Base-by-base conservation (phyloP, 2,113 vertebrate genomes). In the Ceyx melanurus region DNA sequence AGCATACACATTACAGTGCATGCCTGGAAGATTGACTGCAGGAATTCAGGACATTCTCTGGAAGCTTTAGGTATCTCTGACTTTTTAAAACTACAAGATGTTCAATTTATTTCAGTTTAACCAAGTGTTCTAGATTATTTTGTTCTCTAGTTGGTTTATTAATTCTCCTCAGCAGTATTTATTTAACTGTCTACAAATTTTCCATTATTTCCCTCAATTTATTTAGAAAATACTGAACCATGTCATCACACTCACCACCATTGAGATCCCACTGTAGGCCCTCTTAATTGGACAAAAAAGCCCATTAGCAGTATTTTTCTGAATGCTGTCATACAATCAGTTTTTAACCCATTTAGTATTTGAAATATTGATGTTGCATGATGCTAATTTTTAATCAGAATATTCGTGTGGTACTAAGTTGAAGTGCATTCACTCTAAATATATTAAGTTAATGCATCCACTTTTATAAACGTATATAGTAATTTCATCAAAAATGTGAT, bases 401-500 rank as follows among this genome's bases (percentile, higher is more conserved):
- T 88, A 67, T 95, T 93, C 50, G 43, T 88, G 56, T 66, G 42
- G 13, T 85, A 85, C 75, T 87, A 81, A 83, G 37, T 20, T 94
- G 79, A 95, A 94, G 64, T 86, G 60, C 33, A 86, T 93, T 91
- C 64, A 86, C 43, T 67, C 51, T 74, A 89, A 93, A 66, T 92
- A 85, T 70, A 89, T 93, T 88, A 93, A 95, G 66, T 78, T 53
- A 91, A 60, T 80, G 45, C 35, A 90, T 29, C 15, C 21, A 92
- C 62, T 95, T 94, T 92, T 79, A 82, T 57, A 56, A 78, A 88
- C 5, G 4, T 53, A 75, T 76, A 48, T 53, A 64, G 56, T 65
- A 82, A 78, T 91, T 93, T 83, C 26, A 94, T 94, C 35, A 92
- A 93, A 96, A 91, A 67, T n/a, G 33, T 74, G 43, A 95, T 86